Evolutionary conservation across 1,140 invertebrate species (phyloP).

Genomic region (Limonius californicus): DNA sequence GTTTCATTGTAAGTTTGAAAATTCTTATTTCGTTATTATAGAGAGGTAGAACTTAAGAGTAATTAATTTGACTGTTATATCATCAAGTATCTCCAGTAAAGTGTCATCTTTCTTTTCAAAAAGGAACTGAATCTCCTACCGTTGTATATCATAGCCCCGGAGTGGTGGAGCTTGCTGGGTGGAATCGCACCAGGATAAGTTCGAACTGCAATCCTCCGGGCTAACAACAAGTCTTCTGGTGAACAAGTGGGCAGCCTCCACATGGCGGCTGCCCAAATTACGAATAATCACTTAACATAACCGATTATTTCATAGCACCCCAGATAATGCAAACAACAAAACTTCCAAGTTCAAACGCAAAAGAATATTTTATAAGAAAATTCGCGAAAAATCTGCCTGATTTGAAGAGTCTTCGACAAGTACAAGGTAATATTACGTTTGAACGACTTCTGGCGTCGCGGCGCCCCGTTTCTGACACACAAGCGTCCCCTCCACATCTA

Average conservation of each 20-base stretch:
- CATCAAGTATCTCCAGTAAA: too few species aligned
- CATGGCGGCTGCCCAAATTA: conserved; percentile 40
- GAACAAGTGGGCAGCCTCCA: conserved; percentile 47
- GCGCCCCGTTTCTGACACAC: background rate
- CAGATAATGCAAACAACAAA: background rate
- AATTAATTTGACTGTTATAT: too few species aligned
- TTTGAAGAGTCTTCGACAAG: background rate
- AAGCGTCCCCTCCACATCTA: background rate
- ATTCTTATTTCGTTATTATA: too few species aligned
- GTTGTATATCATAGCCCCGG: conserved; percentile 51
- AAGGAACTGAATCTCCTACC: too few species aligned
- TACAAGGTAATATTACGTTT: background rate
- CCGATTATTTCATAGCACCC: background rate
- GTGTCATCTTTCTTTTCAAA: too few species aligned
- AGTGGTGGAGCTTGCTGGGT: conserved; percentile 33
- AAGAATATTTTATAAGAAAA: background rate
- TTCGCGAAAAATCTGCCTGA: too few species aligned
- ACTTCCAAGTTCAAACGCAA: background rate
- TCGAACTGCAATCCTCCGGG: conserved; percentile 41
- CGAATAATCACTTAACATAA: conserved; percentile 31
- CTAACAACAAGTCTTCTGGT: conserved; percentile 44
- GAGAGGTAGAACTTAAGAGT: too few species aligned
- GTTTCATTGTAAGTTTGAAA: too few species aligned
- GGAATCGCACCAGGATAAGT: conserved; percentile 31
- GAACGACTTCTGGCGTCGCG: conserved; percentile 3